Percentiles rank a stretch among this genome's conserved stretches.
Conservation (phyloP, 92 coral and sea anemone species). For the Zoanthus sansibaricus region DNA sequence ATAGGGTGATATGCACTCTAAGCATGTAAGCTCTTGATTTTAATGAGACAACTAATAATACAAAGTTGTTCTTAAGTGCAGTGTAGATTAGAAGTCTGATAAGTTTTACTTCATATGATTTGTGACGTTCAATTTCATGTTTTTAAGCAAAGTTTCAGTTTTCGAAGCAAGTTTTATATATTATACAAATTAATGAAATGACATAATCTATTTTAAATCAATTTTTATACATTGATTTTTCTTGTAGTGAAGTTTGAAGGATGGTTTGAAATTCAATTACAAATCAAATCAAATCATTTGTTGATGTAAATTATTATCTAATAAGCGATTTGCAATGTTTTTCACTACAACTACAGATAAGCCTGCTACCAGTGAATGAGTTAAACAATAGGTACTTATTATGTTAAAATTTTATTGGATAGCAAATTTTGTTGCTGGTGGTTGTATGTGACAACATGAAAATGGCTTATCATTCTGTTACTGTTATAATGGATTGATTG, state of each 20-base stretch:
- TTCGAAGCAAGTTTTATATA: constrained; percentile 10
- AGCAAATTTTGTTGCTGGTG: constrained; percentile 15
- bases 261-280: constrained; percentile 12
- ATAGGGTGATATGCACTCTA: constrained; percentile 10
- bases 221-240: constrained; percentile 10
- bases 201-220: constrained; percentile 10
- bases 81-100: constrained; percentile 12
- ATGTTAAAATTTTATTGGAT: constrained; percentile 10
- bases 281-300: constrained; percentile 11
- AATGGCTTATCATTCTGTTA: constrained; percentile 13
- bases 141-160: constrained; percentile 8
- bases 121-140: constrained; percentile 14
- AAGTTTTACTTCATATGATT: constrained; percentile 11
- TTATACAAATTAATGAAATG: constrained; percentile 10
- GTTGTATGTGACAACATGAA: constrained; percentile 14
- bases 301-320: constrained; percentile 10
- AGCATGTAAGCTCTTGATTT: constrained; percentile 4
- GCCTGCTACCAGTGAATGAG: constrained; percentile 17
- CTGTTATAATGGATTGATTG: constrained; percentile 13
- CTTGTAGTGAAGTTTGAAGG: constrained; percentile 15
- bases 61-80: constrained; percentile 4
- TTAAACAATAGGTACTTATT: constrained; percentile 11
- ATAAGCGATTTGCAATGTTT: constrained; percentile 13
- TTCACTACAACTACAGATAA: constrained; percentile 13
- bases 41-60: constrained; percentile 1